Evolutionary conservation across 2,888 invertebrate species (phyloP).

Genomic region (Himalopsyche tibetana): DNA sequence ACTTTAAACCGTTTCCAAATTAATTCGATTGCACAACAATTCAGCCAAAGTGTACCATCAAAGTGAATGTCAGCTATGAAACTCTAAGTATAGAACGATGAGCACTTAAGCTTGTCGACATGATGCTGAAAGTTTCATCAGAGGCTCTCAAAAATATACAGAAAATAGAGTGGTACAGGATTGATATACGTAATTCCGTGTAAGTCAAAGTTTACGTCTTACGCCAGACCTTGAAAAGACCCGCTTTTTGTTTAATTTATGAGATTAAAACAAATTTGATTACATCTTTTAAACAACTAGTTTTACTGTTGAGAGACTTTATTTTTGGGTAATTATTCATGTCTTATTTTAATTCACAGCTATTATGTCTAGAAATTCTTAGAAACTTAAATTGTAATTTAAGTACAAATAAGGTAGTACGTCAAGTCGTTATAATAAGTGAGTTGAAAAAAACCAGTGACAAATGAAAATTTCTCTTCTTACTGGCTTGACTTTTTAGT

Average conservation of each 20-base stretch:
- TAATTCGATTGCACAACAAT: constrained; percentile 49
- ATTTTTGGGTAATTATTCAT: neutral
- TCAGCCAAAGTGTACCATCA: constrained; percentile 51
- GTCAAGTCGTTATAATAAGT: no score
- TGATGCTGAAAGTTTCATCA: constrained; percentile 22
- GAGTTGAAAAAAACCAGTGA: no score
- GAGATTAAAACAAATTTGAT: constrained; percentile 36
- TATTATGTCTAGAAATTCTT: neutral
- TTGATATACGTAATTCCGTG: constrained; percentile 8
- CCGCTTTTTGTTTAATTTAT: neutral
- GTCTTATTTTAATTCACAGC: constrained; percentile 37
- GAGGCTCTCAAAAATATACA: constrained; percentile 33
- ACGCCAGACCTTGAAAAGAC: neutral
- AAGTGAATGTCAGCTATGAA: constrained; percentile 41
- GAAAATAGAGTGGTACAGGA: constrained; percentile 22
- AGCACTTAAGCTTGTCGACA: constrained; percentile 44
- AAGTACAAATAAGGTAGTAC: neutral
- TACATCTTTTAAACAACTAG: constrained; percentile 10
- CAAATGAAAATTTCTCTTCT: no score
- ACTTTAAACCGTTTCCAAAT: constrained; percentile 41
- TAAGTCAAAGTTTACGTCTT: neutral
- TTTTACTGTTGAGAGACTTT: neutral
- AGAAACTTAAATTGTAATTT: neutral
- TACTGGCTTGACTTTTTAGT: no score
- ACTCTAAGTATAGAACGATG: constrained; percentile 43